Evolutionary conservation across 1,140 invertebrate species (phyloP), one percentile per base, ranked within the genome.

Genomic region (Drosophila sturtevanti): DNA sequence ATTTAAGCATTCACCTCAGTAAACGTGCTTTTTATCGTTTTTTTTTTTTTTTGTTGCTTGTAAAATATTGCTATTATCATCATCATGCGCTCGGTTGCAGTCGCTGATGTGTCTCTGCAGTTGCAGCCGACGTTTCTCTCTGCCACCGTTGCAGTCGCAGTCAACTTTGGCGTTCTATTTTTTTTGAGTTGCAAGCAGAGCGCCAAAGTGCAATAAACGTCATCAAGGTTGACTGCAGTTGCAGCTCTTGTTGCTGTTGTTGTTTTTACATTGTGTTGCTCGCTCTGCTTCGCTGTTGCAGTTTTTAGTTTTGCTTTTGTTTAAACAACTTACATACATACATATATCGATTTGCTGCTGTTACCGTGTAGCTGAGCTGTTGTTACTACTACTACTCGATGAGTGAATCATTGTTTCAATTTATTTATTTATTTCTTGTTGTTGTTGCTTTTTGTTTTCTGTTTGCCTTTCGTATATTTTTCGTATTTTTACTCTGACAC

Each of bases 171-270:
- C 73, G 68, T 79, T 79, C 76, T 78, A 78, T 78, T 79, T 79
- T 48, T 48, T 48, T 31, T 78, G 56, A 66, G 69, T 69, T 77
- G 65, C 63, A 75, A 18, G 65, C 62, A 63, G 55, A 35, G 65
- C 54, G 64, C 66, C 71, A 79, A 79, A 85, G 81, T 85, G 81
- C 81, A 85, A 85, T 85, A 85, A 85, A 85, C 81, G 81, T 85
- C 81, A 85, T 85, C 81, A 85, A 85, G 81, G 81, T 81, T 81
- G 81, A 60, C 60, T 68, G 72, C 37, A 22, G 37, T 22, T 64
- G 54, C 31, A n/a, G n/a, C n/a, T n/a, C n/a, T 41, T 27, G 63
- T 58, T 44, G 59, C 38, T 27, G 37, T n/a, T 31, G 27, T 6
- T 31, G 24, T 24, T 24, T 1, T 4, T 24, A 4, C 1, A 4